phyloP scores from a whole-genome alignment of 2,113 vertebrate species.

The Corynorhinus townsendii region DNA sequence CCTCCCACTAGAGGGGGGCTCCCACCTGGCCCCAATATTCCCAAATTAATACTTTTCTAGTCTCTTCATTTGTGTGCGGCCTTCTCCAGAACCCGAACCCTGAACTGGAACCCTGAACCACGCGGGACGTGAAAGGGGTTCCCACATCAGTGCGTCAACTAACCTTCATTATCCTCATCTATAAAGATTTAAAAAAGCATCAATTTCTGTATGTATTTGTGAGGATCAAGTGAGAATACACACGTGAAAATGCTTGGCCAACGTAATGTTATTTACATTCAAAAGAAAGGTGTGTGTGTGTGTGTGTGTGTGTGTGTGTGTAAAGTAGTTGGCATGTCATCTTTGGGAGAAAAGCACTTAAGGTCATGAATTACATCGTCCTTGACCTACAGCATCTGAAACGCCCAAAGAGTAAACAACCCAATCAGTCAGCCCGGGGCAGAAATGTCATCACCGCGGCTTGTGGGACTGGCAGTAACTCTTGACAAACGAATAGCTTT shows the following conservation, averaged over 20 bases:
- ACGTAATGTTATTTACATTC: neutral
- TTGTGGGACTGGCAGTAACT: constrained; percentile 1
- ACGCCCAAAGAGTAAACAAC: constrained; percentile 29
- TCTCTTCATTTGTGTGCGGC: no score
- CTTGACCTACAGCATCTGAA: neutral
- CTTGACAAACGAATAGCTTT: constrained; percentile 40
- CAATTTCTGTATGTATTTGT: neutral
- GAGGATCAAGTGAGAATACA: neutral
- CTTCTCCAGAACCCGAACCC: no score
- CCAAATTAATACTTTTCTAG: no score
- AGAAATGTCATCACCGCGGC: neutral
- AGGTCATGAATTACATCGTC: neutral
- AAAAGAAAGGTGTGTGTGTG: neutral
- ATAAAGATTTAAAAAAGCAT: neutral
- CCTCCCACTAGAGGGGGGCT: no score
- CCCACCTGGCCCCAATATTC: no score
- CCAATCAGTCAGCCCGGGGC: neutral
- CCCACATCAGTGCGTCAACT: neutral
- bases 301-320: neutral
- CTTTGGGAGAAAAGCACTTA: neutral
- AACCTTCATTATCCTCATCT: neutral
- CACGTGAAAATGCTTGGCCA: neutral
- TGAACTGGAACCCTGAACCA: no score
- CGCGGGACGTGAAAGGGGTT: no score
- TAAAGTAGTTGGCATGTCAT: neutral